These are phyloP conservation scores for Kryptopterus vitreolus DNA, from an alignment of 2,797 vertebrate species.

Conservation along the genomic window DNA sequence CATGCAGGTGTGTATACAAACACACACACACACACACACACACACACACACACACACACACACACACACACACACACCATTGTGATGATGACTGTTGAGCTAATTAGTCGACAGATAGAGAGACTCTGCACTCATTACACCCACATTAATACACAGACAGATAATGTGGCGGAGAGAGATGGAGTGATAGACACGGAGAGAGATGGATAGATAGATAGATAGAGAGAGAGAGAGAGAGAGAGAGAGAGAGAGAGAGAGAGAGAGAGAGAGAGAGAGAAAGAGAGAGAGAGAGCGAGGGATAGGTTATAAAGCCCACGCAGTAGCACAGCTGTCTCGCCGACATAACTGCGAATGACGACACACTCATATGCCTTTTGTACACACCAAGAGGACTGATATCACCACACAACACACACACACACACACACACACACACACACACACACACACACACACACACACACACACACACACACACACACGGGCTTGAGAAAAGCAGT, in stretches of 20 bases:
- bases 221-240: neutral
- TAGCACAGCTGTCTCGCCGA: neutral
- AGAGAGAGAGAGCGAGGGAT: neutral
- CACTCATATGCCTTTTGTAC: constrained; percentile 16
- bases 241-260: neutral
- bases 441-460: neutral
- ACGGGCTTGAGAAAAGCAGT: neutral
- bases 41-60: constrained; percentile 23
- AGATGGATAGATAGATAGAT: neutral
- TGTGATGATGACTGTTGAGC: neutral
- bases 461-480: neutral
- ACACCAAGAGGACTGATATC: constrained; percentile 3
- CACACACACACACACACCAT: neutral
- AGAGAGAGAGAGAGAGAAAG: no score
- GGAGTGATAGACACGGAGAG: neutral
- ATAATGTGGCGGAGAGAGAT: neutral
- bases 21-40: constrained; percentile 3
- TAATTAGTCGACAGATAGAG: constrained; percentile 10
- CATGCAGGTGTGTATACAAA: neutral
- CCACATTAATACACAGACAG: neutral
- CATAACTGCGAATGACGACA: neutral
- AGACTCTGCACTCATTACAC: neutral
- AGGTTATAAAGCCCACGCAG: neutral
- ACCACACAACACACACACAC: neutral
- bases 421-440: constrained; percentile 11